Evolutionary conservation across 2,113 vertebrate genomes (phyloP).

Genomic region (Gopherus flavomarginatus): DNA sequence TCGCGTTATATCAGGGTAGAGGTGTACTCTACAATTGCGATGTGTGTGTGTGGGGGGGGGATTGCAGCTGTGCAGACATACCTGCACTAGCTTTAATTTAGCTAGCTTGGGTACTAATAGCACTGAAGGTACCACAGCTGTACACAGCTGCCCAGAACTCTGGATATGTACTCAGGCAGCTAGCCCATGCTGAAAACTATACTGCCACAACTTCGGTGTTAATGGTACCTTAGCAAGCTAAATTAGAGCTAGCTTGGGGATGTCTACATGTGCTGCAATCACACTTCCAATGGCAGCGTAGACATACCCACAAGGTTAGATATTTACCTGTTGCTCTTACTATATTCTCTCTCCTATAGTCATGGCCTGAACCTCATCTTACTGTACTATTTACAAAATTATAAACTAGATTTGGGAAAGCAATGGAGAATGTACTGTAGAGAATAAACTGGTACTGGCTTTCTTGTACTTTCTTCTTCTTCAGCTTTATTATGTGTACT

Average conservation of each 20-base stretch:
- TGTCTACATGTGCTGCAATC: background rate
- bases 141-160: background rate
- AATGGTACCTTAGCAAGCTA: background rate
- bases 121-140: background rate
- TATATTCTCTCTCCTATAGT: background rate
- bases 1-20: no score
- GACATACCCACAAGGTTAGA: background rate
- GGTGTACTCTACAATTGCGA: background rate
- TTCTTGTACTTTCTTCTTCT: slow-evolving; percentile 20
- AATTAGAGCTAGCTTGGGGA: background rate
- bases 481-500: background rate
- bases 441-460: background rate
- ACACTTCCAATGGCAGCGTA: background rate
- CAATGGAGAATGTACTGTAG: background rate
- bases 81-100: background rate
- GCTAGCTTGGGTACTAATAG: background rate
- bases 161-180: background rate
- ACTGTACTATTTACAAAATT: background rate
- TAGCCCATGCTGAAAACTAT: background rate
- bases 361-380: background rate
- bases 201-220: background rate
- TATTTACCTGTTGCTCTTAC: background rate
- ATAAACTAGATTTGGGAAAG: background rate
- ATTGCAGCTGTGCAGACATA: background rate
- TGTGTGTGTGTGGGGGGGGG: background rate